Base-by-base conservation (phyloP, 2,888 invertebrate species). In the Drosophila melanosoma region DNA sequence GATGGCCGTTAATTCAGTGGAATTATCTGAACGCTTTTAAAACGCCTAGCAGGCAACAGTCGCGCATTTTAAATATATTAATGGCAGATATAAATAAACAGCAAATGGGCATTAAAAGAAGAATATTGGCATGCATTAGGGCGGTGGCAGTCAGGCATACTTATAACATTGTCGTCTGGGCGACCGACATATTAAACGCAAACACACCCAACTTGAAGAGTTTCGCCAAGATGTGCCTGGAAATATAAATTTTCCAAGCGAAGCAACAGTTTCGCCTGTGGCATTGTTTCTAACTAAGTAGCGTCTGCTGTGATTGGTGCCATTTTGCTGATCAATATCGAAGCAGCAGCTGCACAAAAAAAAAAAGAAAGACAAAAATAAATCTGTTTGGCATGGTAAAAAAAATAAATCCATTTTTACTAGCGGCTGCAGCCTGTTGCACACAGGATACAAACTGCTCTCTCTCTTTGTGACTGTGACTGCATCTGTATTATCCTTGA, bases 301-400 rank as follows among this genome's bases (percentile, higher is more conserved):
- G 69, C 66, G 70, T 73, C 67, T 67, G 85, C 70, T 77, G 79
- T 87, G 82, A 89, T 82, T 82, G 82, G 66, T 36, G 70, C 90
- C 85, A 87, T 89, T 89, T 89, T 87, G 32, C 26, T 29, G 52
- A 49, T 36, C 29, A 36, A 29, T 38, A 36, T 5, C 35, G 51
- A 11, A 38, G 60, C 60, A 53, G 82, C 84, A 68, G 89, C 84
- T 76, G 53, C 12, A 72, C 57, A 52, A 62, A 62, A 33, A 29
- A 15, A 48, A 35, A 33, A 29, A 15, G 40, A 35, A 20, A 60
- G 52, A 57, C 79, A 79, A 87, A 84, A 89, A 51, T 78, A 89
- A 89, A 86, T 89, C 90, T 87, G 35, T 80, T 70, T 84, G 73
- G 79, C 51, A 75, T 89, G 80, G 56, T 89, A 88, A 88, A 88